Conservation (phyloP, 2,888 invertebrate species). For the Temnothorax rugatulus region DNA sequence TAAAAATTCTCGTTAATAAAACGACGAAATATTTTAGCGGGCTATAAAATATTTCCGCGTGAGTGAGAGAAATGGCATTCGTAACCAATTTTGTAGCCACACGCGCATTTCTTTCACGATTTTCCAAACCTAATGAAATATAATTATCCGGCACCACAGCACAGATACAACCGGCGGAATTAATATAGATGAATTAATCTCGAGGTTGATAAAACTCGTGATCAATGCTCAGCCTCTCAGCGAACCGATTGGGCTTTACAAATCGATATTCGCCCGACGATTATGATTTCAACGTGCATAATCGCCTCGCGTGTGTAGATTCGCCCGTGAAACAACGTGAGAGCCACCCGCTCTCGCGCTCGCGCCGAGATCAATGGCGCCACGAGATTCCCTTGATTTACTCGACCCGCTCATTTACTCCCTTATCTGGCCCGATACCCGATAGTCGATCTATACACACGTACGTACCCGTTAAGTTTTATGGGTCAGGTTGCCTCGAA, state of each 20-base stretch:
- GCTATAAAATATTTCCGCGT: not conserved
- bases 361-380: constrained; percentile 40
- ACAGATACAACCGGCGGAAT: not conserved
- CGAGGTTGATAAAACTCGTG: not conserved
- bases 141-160: not conserved
- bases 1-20: constrained; percentile 25
- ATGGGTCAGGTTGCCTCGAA: constrained; percentile 62
- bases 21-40: constrained; percentile 8
- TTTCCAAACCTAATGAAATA: constrained; percentile 7
- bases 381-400: constrained; percentile 48
- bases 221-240: not conserved
- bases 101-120: not conserved
- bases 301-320: constrained; percentile 36
- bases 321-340: not conserved
- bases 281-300: constrained; percentile 39
- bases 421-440: constrained; percentile 45
- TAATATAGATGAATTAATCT: not conserved
- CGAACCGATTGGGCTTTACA: constrained; percentile 6
- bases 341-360: not conserved
- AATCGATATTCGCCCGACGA: constrained; percentile 17
- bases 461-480: constrained; percentile 64
- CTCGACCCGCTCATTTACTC: constrained; percentile 50
- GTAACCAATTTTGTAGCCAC: not conserved
- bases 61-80: not conserved
- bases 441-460: constrained; percentile 53